Evolutionary conservation across 2,113 vertebrate species (phyloP).

Genomic region (Cryptoleucopteryx plumbea): DNA sequence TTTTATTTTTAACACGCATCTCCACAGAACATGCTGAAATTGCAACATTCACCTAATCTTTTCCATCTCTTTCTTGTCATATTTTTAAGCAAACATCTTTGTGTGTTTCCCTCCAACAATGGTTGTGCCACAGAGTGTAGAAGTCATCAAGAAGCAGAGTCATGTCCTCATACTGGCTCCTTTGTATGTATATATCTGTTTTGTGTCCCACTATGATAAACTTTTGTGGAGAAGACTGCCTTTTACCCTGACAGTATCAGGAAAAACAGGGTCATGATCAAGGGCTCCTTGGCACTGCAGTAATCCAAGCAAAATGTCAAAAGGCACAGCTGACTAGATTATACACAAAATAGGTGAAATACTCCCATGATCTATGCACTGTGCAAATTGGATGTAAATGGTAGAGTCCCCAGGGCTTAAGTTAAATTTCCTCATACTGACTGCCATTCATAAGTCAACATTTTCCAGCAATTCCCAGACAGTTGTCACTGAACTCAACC

Average conservation of each 20-base stretch:
- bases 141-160: background rate
- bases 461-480: background rate
- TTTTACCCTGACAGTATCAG: background rate
- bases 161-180: background rate
- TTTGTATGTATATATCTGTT: background rate
- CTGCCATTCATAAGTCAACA: background rate
- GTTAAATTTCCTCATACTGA: background rate
- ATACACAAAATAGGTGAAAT: background rate
- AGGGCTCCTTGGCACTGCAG: background rate
- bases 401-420: background rate
- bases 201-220: background rate
- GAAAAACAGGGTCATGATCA: background rate
- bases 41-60: background rate
- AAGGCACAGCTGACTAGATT: background rate
- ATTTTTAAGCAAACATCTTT: background rate
- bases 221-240: background rate
- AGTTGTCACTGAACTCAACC: background rate
- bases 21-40: background rate
- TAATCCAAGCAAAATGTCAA: background rate
- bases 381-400: background rate
- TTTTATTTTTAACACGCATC: background rate
- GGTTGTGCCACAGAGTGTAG: background rate
- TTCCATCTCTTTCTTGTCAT: background rate
- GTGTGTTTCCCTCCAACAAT: background rate
- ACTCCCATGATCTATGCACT: background rate